Evolutionary conservation across 1,140 invertebrate genomes (phyloP).

Genomic region (Papilio helenus): DNA sequence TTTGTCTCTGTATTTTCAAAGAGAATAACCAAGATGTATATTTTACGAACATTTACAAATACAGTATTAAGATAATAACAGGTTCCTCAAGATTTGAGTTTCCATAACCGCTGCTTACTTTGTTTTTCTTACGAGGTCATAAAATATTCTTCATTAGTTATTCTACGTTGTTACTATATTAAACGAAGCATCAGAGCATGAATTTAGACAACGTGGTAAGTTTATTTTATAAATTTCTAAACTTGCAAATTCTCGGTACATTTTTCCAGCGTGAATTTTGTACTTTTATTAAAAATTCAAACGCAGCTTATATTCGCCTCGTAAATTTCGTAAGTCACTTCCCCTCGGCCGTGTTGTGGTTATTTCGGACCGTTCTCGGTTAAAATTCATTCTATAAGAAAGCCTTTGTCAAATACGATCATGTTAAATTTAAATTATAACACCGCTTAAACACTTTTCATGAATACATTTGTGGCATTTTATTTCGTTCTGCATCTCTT

Average conservation of each 20-base stretch:
- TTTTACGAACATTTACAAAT: no score
- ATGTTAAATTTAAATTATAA: not conserved
- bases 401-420: not conserved
- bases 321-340: conserved; percentile 12
- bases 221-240: conserved; percentile 1
- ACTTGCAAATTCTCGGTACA: not conserved
- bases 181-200: not conserved
- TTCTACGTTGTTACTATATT: not conserved
- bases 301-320: conserved; percentile 20
- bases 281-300: conserved; percentile 11
- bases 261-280: conserved; percentile 11
- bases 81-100: no score
- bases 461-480: not conserved
- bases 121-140: not conserved
- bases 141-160: not conserved
- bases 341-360: conserved; percentile 1
- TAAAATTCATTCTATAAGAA: not conserved
- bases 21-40: no score
- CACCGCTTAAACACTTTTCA: not conserved
- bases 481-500: no score
- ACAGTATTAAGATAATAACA: no score
- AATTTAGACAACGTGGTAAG: not conserved
- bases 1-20: no score
- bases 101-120: not conserved
- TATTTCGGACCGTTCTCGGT: not conserved